phyloP scores from a whole-genome alignment of 92 coral and sea anemone genomes.

The Blastomussa wellsi region DNA sequence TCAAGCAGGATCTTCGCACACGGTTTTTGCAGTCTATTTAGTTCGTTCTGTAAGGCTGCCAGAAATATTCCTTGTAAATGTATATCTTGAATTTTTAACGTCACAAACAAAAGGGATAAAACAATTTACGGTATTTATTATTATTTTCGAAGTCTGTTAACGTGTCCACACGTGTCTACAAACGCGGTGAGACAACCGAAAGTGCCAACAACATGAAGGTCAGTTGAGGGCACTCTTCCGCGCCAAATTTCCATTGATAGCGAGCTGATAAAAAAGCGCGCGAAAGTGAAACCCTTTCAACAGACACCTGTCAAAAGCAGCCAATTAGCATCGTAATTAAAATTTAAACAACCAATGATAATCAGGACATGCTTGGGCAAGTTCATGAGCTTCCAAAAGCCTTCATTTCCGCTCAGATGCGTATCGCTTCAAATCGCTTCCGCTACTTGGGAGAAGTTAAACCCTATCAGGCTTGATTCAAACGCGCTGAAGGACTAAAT shows the following conservation, averaged over 20 bases:
- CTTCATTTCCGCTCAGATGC: conserved; percentile 11
- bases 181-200: background rate
- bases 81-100: background rate
- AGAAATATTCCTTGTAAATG: too few relatives aligned
- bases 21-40: too few relatives aligned
- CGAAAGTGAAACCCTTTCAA: conserved; percentile 27
- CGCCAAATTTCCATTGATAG: conserved; percentile 47
- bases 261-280: conserved; percentile 46
- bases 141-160: too few relatives aligned
- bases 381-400: conserved; percentile 2
- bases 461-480: background rate
- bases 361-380: conserved; percentile 50
- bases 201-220: background rate
- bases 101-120: background rate
- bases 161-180: background rate
- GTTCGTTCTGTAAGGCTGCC: background rate
- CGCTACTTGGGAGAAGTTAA: conserved; percentile 25
- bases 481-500: background rate
- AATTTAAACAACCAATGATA: conserved; percentile 24
- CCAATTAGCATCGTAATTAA: conserved; percentile 15
- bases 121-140: background rate
- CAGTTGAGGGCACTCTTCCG: conserved; percentile 11
- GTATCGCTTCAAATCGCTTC: background rate
- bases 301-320: conserved; percentile 12
- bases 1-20: too few relatives aligned